phyloP scores from a whole-genome alignment of 1,140 invertebrate genomes.

The Stenopsyche tienmushanensis region DNA sequence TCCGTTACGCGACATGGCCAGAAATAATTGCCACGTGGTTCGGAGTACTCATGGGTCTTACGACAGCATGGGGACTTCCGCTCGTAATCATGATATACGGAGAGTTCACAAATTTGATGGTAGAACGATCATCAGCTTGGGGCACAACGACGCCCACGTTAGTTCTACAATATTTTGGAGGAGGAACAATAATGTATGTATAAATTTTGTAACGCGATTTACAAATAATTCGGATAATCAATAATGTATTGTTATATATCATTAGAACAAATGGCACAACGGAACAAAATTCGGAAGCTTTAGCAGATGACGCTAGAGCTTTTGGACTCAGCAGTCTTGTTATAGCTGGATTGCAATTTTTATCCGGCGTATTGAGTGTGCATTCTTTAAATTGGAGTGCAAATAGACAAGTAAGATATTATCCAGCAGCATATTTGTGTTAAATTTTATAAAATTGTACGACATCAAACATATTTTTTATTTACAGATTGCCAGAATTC shows the following conservation, averaged over 20 bases:
- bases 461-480: slow-evolving; percentile 35
- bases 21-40: slow-evolving; percentile 43
- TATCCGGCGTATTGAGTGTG: slow-evolving; percentile 61
- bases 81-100: slow-evolving; percentile 72
- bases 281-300: slow-evolving; percentile 58
- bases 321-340: slow-evolving; percentile 60
- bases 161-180: slow-evolving; percentile 53
- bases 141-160: slow-evolving; percentile 50
- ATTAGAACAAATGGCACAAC: slow-evolving; percentile 52
- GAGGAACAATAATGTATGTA: slow-evolving; percentile 59
- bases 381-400: slow-evolving; percentile 60
- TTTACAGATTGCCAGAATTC: slow-evolving; percentile 68
- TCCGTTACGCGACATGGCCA: slow-evolving; percentile 47
- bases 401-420: slow-evolving; percentile 51
- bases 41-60: slow-evolving; percentile 43
- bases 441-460: slow-evolving; percentile 2
- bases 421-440: neutral
- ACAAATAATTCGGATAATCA: neutral
- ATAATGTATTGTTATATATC: neutral
- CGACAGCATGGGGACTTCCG: slow-evolving; percentile 54
- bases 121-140: slow-evolving; percentile 51
- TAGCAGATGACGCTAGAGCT: slow-evolving; percentile 63
- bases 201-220: neutral
- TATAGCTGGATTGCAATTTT: slow-evolving; percentile 59
- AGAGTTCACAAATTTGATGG: slow-evolving; percentile 65